Evolutionary conservation across 2,888 invertebrate species (phyloP), one percentile per base, ranked within the genome.

Genomic region (Phortica magna): DNA sequence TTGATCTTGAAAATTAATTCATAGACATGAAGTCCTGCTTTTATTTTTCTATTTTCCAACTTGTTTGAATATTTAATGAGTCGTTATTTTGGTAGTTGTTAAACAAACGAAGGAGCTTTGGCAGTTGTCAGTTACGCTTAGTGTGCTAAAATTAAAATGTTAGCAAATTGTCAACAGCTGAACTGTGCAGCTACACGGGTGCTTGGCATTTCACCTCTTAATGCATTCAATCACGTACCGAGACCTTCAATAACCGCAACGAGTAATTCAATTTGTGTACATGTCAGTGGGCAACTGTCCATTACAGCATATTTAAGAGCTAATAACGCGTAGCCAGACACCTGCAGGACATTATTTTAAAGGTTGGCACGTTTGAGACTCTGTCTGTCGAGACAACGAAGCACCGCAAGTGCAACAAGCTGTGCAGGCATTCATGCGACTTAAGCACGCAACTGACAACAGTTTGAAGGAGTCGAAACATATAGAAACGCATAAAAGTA

Each of bases 1-100:
- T 88, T 88, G 87, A 88, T 88, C 88, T 88, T 79, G 76, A 77
- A 88, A 88, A 88, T 88, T 88, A 88, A 88, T 88, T 87, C 88
- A 86, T 80, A 83, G 76, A 78, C 84, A 84, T 81, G 83, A 78
- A 19, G 59, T 2, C 14, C 31, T 31, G 31, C 31, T 31, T 31
- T 31, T 1, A 31, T 31, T 1, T 31, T 31, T 31, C 31, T 31
- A 31, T 31, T 31, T 31, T 31, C 31, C 31, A 31, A 31, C 31
- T 31, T 31, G 31, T 31, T 31, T 31, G 31, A 31, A 31, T 31
- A 31, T 31, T 31, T 31, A 31, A 31, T 31, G 31, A 31, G 31
- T 31, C 31, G 31, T 31, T 31, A 31, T 31, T 31, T 31, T 31
- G 31, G 48, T 12, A 48, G 48, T 48, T 2, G 9, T 12, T 12